Evolutionary conservation across 2,797 vertebrate species (phyloP), one percentile per base, ranked within the genome.

Genomic region (Apogon talboti): DNA sequence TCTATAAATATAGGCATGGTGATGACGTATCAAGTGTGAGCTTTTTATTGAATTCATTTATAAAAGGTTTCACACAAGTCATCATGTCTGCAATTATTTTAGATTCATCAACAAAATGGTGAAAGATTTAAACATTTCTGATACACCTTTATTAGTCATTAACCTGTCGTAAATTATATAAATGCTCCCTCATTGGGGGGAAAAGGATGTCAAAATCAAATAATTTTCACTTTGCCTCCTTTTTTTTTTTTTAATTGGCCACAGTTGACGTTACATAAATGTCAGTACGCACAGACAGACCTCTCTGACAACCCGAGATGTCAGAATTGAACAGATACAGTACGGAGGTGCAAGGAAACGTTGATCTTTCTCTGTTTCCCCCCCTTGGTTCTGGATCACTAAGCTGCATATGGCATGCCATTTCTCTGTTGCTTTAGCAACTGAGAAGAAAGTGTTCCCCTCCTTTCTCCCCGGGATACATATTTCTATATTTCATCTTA

Each of bases 401-500:
- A 19, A 62, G 61, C 64, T 70, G 49, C 33, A 48, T 49, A 61
- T 53, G 24, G 15, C 57, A 64, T 74, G 76, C 61, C 76, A 68
- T 81, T 70, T 79, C 47, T 48, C 41, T 74, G 83, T 83, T 86
- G 76, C 84, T 83, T 82, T 80, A 82, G 87, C 78, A 87, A 87
- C 87, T 49, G 60, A 44, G 44, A 42, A 67, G 38, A 78, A 64
- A 49, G 12, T 28, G 12, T 57, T 19, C 42, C n/a, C 49, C 40
- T 33, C 35, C 37, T 46, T 56, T 62, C 11, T 18, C 50, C 18
- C 7, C 6, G 37, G 15, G 21, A 63, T 54, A 47, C 54, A 60
- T 51, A 48, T 54, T 7, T 46, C 24, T 24, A 44, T 40, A 18
- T 61, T 68, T 51, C 21, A 43, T 56, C 10, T 42, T 42, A 42